Evolutionary conservation across 2,888 invertebrate species (phyloP), one percentile per base, ranked within the genome.

Genomic region (Heliconius erato): DNA sequence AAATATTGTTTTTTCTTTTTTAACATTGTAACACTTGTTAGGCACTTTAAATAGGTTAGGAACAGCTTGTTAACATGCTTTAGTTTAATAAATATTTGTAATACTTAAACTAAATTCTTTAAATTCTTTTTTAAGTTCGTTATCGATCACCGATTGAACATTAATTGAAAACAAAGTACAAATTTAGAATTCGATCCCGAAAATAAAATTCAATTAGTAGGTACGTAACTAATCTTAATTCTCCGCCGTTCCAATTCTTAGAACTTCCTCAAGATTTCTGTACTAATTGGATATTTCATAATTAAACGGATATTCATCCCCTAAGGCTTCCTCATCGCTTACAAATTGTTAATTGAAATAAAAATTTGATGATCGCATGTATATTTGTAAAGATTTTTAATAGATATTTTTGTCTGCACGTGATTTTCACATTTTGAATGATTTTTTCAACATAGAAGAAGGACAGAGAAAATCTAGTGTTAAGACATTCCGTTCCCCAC

Each of bases 251-350:
- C 26, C 19, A 44, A 49, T 72, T 49, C 26, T 16, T 26, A 26
- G 44, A 72, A 72, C 26, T 26, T 72, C 72, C 26, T 16, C 26
- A 49, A 72, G n/a, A 72, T 19, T 72, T 44, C 44, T 14, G 16
- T 7, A 72, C 76, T 76, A 76, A 76, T 76, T 76, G 76, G 26
- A 63, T 63, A 63, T 76, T 76, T 63, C 16, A 76, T 59, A 32
- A 71, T 76, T 32, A 76, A 76, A 59, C 35, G 59, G 35, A n/a
- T 59, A 59, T 35, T 76, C 59, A 54, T 54, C 74, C 74, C 32
- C n/a, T 59, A 63, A 76, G n/a, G 76, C 63, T 76, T 63, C 35
- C n/a, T 35, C n/a, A 40, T 59, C 35, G 63, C 40, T 76, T 63
- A 72, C 72, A 72, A 72, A 26, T 72, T 72, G 72, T 44, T 72